Evolutionary conservation across 1,140 invertebrate species (phyloP), one percentile per base, ranked within the genome.

Genomic region (Lepidurus arcticus): DNA sequence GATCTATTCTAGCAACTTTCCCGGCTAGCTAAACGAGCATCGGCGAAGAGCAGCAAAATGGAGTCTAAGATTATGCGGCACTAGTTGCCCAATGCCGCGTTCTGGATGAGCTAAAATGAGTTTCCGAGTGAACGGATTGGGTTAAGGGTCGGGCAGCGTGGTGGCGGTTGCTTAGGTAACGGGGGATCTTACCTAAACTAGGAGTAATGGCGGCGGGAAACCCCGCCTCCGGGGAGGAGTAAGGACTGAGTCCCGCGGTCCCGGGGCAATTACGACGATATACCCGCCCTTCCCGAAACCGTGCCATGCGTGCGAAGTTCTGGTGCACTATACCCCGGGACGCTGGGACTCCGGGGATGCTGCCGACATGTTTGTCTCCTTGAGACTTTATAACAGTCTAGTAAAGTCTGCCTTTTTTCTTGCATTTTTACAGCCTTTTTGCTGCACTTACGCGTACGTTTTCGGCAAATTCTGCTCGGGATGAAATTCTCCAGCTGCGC

Each of bases 401-500:
- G 34, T 34, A 34, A 34, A 34, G 34, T 34, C 34, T 34, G 16
- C 1, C 6, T 21, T 65, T 65, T 65, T 65, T 9, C 13, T 65
- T 7, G 53, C 53, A 7, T 16, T 65, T 65, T 7, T 13, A 65
- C 16, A 21, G 16, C n/a, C 53, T 65, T 65, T 65, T 65, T 65
- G 53, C 53, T 65, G 53, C 53, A 65, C 53, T 65, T 65, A 65
- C 53, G 53, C 53, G 53, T 65, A 9, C 53, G 16, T 65, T 65
- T 65, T 65, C 16, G 21, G 53, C 53, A 65, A 65, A 65, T 65
- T 65, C 53, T 65, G 53, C 53, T 65, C 16, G 0, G 53, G 53
- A 65, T 65, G 53, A 65, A 65, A 65, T 16, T 65, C 53, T 65
- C 53, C 53, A 65, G 53, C 53, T 65, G 53, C 21, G 53, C 53